Base-by-base conservation (phyloP, 2,797 vertebrate species). In the Microcaecilia unicolor region DNA sequence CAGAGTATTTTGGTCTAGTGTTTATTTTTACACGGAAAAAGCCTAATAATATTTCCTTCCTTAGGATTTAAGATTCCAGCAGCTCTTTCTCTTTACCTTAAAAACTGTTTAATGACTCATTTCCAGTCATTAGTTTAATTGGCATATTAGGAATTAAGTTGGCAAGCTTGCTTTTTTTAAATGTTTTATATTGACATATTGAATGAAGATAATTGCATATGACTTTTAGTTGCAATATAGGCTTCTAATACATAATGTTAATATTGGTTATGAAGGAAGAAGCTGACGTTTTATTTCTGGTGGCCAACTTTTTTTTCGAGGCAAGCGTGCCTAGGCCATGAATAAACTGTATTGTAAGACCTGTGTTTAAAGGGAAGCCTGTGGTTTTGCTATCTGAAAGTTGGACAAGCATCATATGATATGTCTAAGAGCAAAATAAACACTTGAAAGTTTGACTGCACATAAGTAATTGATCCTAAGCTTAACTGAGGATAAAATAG, bases 401-500 rank as follows among this genome's bases (percentile, higher is more conserved):
- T 31, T 44, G 36, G 49, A 45, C 52, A 56, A 57, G 44, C 40
- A 64, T 67, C 51, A 55, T 56, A 56, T 53, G 69, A 49, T 65
- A 27, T 37, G 62, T 53, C 51, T 51, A 46, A 48, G 62, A 60
- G 40, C 35, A 56, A 61, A 64, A 56, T 34, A 50, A 66, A 58
- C 56, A 37, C 51, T n/a, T n/a, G 64, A 42, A 58, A 48, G 25
- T 36, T 64, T 54, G 41, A 56, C 28, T 48, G 39, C 54, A 60
- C 46, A 40, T 71, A 61, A 64, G 50, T 61, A 68, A 44, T 52
- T 58, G 55, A 66, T 68, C 66, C 51, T 55, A 45, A 49, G 61
- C 62, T 64, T 72, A 64, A 68, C 61, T 70, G 48, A 60, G 41
- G 43, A 25, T 54, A 45, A 33, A 41, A 44, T 32, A 7, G 20